Conservation (phyloP, 2,888 invertebrate genomes). For the Beris chalybata region DNA sequence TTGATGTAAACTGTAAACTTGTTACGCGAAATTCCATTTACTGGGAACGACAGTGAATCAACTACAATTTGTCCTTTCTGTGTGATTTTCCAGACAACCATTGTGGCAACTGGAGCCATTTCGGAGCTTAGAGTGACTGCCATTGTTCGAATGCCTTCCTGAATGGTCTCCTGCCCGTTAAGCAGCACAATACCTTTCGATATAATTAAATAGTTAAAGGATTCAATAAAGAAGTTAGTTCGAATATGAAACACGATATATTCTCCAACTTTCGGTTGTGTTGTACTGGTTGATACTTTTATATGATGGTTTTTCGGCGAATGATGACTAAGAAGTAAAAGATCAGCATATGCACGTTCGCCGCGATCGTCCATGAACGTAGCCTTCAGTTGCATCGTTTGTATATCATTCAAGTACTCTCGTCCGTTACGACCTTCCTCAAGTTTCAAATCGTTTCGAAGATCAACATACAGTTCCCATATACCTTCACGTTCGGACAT, state of each 20-base stretch:
- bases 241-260: slow-evolving; percentile 93
- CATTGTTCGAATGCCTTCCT: slow-evolving; percentile 74
- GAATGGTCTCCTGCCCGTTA: slow-evolving; percentile 83
- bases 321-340: slow-evolving; percentile 75
- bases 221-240: slow-evolving; percentile 85
- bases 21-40: slow-evolving; percentile 91
- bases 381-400: slow-evolving; percentile 69
- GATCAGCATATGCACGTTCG: slow-evolving; percentile 67
- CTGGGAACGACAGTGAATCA: slow-evolving; percentile 94
- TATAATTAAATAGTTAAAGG: slow-evolving; percentile 88
- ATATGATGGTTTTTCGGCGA: slow-evolving; percentile 83
- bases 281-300: slow-evolving; percentile 83
- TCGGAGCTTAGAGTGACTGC: slow-evolving; percentile 81
- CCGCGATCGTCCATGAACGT: slow-evolving; percentile 70
- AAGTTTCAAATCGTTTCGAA: slow-evolving; percentile 63
- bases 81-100: slow-evolving; percentile 85
- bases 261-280: slow-evolving; percentile 83
- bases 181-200: slow-evolving; percentile 89
- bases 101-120: slow-evolving; percentile 91
- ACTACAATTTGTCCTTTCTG: slow-evolving; percentile 83
- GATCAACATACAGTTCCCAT: slow-evolving; percentile 81
- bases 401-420: slow-evolving; percentile 67
- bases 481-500: slow-evolving; percentile 73
- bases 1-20: slow-evolving; percentile 87
- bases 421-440: slow-evolving; percentile 63